These are phyloP conservation scores for Rhinogobio ventralis DNA, from an alignment of 2,797 vertebrate genomes.

Conservation along the genomic window DNA sequence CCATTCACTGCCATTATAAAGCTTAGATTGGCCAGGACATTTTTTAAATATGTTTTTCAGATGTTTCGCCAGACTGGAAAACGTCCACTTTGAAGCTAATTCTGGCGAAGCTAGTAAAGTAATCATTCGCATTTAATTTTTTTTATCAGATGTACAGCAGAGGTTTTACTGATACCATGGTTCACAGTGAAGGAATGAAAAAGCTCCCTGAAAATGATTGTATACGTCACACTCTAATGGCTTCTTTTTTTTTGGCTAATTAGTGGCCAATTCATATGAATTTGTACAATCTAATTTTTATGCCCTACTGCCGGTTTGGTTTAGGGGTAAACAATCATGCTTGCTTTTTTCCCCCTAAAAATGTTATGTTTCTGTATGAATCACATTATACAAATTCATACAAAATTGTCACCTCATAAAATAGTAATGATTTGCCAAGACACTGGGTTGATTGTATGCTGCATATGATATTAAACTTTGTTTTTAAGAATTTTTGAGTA, in stretches of 20 bases:
- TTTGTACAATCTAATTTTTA: too few species aligned
- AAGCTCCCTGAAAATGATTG: not conserved
- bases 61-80: not conserved
- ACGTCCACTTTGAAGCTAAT: not conserved
- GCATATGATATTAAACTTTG: not conserved
- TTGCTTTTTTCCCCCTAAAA: too few species aligned
- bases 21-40: too few species aligned
- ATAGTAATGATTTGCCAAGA: too few species aligned
- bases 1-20: too few species aligned
- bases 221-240: not conserved
- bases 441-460: too few species aligned
- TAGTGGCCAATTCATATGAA: not conserved
- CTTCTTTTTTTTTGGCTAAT: not conserved
- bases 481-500: not conserved
- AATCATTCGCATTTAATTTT: not conserved
- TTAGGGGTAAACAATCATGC: not conserved
- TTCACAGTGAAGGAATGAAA: not conserved
- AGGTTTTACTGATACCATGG: not conserved
- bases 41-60: too few species aligned
- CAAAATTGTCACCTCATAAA: too few species aligned
- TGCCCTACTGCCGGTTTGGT: not conserved
- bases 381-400: too few species aligned
- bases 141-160: not conserved
- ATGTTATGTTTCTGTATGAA: not conserved
- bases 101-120: not conserved